Evolutionary conservation across 92 coral and sea anemone genomes (phyloP), one percentile per base, ranked within the genome.

Genomic region (Blastomussa wellsi): DNA sequence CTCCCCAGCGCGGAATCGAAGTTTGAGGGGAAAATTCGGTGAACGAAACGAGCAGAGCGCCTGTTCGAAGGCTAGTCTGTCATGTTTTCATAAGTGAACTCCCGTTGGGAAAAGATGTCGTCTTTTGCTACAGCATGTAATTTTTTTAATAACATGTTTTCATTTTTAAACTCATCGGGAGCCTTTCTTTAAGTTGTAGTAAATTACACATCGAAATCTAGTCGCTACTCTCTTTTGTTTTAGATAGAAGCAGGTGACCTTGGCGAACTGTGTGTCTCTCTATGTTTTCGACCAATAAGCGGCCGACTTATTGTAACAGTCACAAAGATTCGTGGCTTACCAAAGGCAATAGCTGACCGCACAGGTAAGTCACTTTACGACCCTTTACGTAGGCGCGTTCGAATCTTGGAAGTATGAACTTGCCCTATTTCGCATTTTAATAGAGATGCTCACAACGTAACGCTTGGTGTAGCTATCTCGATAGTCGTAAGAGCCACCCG

Each of bases 211-310:
- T 5, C 24, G 2, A 9, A 7, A 52, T 52, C n/a, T n/a, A n/a
- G n/a, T n/a, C n/a, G 3, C 22, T 53, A 7, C 35, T 19, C 24
- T 72, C 72, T 32, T 85, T 47, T 35, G 22, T 77, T 76, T 74
- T 19, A 94, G 98, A 74, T 71, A 20, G 98, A 94, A 17, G 72
- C 92, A 28, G 88, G 85, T 29, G 91, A 90, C 41, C 80, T 85
- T 35, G 98, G 99, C 9, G 98, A 94, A 35, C 80, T 95, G 41
- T 94, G 98, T 81, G 89, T 93, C 10, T 93, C 99, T n/a, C 87
- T 96, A 49, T 96, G 99, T 86, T 96, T 90, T 86, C 99, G 99
- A 84, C 99, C 99, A 95, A 94, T 96, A 94, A 96, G 99, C 89
- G 98, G 99, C 37, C 99, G 99, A 22, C 93, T 96, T 79, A 96